phyloP scores from a whole-genome alignment of 2,113 vertebrate species.

The Aegithalos caudatus region DNA sequence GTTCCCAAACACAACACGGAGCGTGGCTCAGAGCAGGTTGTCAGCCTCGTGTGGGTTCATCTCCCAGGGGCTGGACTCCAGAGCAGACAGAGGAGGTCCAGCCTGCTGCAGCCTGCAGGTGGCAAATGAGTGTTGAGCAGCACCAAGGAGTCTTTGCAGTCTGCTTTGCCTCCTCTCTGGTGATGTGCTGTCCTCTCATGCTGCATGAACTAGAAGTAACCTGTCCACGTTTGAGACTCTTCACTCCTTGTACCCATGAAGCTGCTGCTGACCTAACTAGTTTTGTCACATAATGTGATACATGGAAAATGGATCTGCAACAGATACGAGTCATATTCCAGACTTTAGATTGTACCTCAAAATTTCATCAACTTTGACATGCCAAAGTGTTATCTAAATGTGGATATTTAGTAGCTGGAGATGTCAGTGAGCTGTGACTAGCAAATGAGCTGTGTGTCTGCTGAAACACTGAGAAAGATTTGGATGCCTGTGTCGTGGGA shows the following conservation, averaged over 20 bases:
- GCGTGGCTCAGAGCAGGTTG: rapidly evolving
- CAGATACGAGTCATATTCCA: neutral
- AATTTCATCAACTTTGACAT: neutral
- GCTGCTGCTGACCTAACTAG: neutral
- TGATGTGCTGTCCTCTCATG: neutral
- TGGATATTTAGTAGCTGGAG: neutral
- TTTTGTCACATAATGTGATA: neutral
- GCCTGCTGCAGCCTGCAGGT: neutral
- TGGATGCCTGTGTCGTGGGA: neutral
- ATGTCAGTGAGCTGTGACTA: neutral
- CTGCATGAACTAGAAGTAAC: neutral
- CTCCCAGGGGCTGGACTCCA: neutral
- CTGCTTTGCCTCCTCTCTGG: neutral
- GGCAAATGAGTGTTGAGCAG: neutral
- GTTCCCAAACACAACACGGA: neutral
- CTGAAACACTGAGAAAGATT: neutral
- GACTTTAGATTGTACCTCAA: neutral
- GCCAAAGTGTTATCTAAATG: neutral
- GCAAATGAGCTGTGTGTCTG: neutral
- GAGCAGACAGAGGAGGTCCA: neutral
- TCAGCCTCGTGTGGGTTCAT: neutral
- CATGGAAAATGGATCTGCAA: neutral
- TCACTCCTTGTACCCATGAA: neutral
- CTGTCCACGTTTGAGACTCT: neutral
- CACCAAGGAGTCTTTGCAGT: neutral